These are phyloP conservation scores for Phyllostomus hastatus DNA, from an alignment of 2,113 vertebrate species.

Conservation along the genomic window DNA sequence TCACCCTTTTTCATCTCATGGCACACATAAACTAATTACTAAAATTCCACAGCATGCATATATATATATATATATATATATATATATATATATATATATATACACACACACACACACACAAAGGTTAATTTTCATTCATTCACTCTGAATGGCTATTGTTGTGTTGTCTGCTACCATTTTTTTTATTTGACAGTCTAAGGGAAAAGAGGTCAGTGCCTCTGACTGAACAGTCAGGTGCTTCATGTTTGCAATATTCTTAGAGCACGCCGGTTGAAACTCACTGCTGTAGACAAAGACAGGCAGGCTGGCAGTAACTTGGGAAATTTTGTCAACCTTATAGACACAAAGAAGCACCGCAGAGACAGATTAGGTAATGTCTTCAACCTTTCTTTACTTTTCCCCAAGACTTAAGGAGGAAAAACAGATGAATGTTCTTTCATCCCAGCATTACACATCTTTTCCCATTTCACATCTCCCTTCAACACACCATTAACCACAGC, in stretches of 20 bases:
- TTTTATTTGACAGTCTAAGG: background rate
- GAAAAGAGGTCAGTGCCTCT: background rate
- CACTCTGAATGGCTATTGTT: too few species aligned
- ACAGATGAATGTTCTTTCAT: background rate
- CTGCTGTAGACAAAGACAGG: background rate
- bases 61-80: too few species aligned
- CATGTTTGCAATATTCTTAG: too few species aligned
- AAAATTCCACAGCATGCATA: too few species aligned
- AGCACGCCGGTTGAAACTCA: too few species aligned
- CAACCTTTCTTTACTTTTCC: background rate
- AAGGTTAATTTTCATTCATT: too few species aligned
- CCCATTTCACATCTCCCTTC: background rate
- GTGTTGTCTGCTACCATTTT: background rate
- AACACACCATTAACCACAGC: background rate
- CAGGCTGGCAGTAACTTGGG: background rate
- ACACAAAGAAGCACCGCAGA: background rate
- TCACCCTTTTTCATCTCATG: background rate
- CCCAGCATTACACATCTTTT: background rate
- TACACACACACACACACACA: too few species aligned
- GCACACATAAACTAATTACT: too few species aligned
- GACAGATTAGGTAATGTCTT: background rate
- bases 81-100: too few species aligned
- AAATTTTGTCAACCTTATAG: background rate
- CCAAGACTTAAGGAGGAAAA: background rate
- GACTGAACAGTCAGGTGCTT: background rate